Percentiles rank a stretch among this genome's conserved stretches.
These are phyloP conservation scores for Clarias platycephalus DNA, from an alignment of 2,797 vertebrate species.

Conservation along the genomic window DNA sequence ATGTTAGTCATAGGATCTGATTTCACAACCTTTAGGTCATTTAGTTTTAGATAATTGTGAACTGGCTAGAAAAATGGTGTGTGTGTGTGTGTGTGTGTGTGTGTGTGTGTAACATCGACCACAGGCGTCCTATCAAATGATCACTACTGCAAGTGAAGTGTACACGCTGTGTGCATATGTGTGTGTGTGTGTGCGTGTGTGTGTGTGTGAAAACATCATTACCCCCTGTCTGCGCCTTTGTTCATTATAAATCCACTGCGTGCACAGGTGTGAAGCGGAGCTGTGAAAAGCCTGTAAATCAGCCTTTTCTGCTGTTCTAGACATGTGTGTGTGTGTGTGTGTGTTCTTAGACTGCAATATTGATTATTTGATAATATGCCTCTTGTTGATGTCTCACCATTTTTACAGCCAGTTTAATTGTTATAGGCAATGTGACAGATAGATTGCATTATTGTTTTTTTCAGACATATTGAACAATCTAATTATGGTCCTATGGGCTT, in stretches of 20 bases:
- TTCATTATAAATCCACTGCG: background rate
- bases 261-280: background rate
- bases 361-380: background rate
- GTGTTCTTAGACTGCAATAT: background rate
- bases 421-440: background rate
- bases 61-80: too few species aligned
- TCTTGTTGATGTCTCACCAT: background rate
- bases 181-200: background rate
- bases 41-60: too few species aligned
- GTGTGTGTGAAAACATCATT: background rate
- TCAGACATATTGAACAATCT: too few species aligned
- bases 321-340: background rate
- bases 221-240: background rate
- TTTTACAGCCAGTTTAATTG: background rate
- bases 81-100: too few species aligned
- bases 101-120: too few species aligned
- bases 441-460: background rate
- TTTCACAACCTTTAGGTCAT: background rate
- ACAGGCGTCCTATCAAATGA: too few species aligned
- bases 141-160: too few species aligned
- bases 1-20: background rate
- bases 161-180: too few species aligned
- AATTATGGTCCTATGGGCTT: too few species aligned
- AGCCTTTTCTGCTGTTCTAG: background rate
- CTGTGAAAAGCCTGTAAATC: background rate